A percentile compares a stretch with the other conserved stretches of the same genome.
Conservation (phyloP, 1,140 invertebrate genomes). For the Andricus grossulariae region DNA sequence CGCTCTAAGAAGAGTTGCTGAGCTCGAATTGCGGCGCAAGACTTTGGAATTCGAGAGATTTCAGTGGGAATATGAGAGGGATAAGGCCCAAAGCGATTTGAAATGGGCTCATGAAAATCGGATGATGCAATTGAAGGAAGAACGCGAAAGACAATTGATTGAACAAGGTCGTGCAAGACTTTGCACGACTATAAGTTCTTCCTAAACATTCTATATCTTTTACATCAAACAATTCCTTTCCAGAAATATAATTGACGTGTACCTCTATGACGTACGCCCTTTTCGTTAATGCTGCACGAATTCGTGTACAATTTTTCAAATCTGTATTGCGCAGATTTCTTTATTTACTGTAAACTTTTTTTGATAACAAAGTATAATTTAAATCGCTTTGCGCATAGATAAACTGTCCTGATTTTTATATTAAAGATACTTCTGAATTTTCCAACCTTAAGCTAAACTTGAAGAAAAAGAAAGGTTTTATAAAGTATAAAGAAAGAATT, state of each 20-base stretch:
- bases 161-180: conserved; percentile 47
- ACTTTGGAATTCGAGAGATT: conserved; percentile 63
- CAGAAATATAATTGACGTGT: neutral
- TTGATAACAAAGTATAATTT: too few species aligned
- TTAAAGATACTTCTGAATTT: too few species aligned
- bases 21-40: conserved; percentile 65
- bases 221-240: neutral
- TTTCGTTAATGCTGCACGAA: too few species aligned
- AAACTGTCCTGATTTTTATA: too few species aligned
- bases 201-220: neutral
- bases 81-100: conserved; percentile 62
- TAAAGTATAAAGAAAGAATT: too few species aligned
- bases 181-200: conserved; percentile 30
- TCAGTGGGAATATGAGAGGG: conserved; percentile 64
- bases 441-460: too few species aligned
- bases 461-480: too few species aligned
- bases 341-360: too few species aligned
- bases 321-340: too few species aligned
- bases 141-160: conserved; percentile 57
- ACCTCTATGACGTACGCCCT: too few species aligned
- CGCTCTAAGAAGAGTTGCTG: conserved; percentile 58
- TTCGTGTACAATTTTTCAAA: too few species aligned
- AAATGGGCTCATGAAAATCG: conserved; percentile 61
- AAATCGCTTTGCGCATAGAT: too few species aligned
- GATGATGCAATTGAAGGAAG: conserved; percentile 66